Base-by-base conservation (phyloP, 2,797 vertebrate species). In the Glyptemys insculpta region DNA sequence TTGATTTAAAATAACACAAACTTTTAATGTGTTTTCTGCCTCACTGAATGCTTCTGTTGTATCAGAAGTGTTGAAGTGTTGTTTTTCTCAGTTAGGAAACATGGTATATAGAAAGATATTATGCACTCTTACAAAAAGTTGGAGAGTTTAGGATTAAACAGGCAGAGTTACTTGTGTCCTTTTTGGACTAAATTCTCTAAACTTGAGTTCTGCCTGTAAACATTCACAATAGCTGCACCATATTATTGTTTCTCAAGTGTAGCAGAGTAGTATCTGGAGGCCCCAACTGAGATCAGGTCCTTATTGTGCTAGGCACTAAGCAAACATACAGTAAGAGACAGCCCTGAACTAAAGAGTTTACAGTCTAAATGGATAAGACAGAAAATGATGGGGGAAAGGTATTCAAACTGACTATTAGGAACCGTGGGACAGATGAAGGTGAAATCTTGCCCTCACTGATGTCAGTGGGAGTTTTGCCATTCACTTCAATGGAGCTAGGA, bases 181-280 rank as follows among this genome's bases (percentile, higher is more conserved):
- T 72, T 79, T 92, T 72, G 65, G 44, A 79, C 85, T 31, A 76
- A 94, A 92, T 92, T 11, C 14, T 92, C 85, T 86, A 54, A 81
- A 89, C 14, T 88, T 80, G 8, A 10, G 9, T 34, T 88, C 86
- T 79, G 80, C 90, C 86, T 95, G 79, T 93, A 96, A 92, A 81
- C 37, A 88, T 89, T 92, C 81, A 88, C 88, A 79, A 80, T 72
- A 78, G 57, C 27, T 59, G 27, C 29, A 59, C 57, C 86, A 85
- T 95, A 59, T 96, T 89, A 83, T 34, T 86, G 87, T 41, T 79
- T 95, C 85, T 94, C 84, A 34, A 37, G n/a, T 93, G 44, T 10
- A 34, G 76, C 81, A 81, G 62, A 87, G 76, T 41, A 93, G 65
- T 25, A 83, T n/a, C 1, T 2, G 47, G 49, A 83, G 8, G 31